Evolutionary conservation across 2,888 invertebrate genomes (phyloP).

Genomic region (Andrena minutula): DNA sequence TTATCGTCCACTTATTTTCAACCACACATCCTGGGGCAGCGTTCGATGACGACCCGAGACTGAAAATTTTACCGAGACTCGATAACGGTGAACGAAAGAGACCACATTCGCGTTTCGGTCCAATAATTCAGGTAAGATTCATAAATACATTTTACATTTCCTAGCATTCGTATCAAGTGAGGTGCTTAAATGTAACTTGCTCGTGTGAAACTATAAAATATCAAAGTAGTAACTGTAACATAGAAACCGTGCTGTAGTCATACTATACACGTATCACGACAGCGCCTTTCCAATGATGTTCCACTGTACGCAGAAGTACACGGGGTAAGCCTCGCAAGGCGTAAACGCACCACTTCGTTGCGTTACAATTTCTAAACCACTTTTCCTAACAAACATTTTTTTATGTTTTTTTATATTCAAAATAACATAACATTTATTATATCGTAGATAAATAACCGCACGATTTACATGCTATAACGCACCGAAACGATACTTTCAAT

Average conservation of each 20-base stretch:
- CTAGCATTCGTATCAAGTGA: not conserved
- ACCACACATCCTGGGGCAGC: constrained; percentile 29
- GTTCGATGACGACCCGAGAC: constrained; percentile 4
- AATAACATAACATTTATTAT: too few relatives aligned
- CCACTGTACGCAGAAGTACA: not conserved
- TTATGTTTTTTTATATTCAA: too few relatives aligned
- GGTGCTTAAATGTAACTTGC: not conserved
- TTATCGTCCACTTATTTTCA: constrained; percentile 78
- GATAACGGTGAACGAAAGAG: not conserved
- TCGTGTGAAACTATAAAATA: not conserved
- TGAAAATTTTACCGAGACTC: constrained; percentile 16
- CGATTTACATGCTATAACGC: too few relatives aligned
- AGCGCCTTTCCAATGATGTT: not conserved
- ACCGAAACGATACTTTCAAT: constrained; percentile 9
- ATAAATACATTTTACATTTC: not conserved
- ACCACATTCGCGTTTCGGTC: not conserved
- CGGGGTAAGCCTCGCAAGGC: not conserved
- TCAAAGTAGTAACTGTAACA: not conserved
- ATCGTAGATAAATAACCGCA: too few relatives aligned
- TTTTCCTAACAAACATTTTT: too few relatives aligned
- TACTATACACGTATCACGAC: too few relatives aligned
- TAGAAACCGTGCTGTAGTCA: not conserved
- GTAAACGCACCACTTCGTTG: too few relatives aligned
- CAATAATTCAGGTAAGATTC: constrained; percentile 16
- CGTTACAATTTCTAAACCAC: not conserved